A percentile compares a stretch with the other conserved stretches of the same genome.
phyloP scores from a whole-genome alignment of 2,797 vertebrate species.

The Falco columbarius region DNA sequence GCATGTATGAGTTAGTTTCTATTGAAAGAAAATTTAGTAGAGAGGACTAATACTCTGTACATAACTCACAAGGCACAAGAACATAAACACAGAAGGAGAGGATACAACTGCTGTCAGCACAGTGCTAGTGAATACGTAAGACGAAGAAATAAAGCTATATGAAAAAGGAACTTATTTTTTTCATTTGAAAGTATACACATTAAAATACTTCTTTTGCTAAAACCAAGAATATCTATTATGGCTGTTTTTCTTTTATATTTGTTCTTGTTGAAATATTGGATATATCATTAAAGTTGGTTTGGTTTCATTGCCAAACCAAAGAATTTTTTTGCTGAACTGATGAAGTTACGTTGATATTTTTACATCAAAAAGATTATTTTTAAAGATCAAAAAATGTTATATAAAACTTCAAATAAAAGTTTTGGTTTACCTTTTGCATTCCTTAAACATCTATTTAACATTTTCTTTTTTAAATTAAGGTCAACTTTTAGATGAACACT shows the following conservation, averaged over 20 bases:
- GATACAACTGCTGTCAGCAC: neutral
- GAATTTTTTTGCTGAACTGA: neutral
- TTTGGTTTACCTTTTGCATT: neutral
- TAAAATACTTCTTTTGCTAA: neutral
- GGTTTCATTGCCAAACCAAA: neutral
- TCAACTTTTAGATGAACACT: neutral
- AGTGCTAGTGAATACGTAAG: neutral
- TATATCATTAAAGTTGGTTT: neutral
- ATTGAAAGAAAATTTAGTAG: neutral
- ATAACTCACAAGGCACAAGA: neutral
- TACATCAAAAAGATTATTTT: neutral
- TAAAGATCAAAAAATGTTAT: neutral
- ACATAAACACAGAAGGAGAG: neutral
- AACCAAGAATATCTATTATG: neutral
- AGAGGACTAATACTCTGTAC: neutral
- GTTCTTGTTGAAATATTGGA: neutral
- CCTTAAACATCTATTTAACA: neutral
- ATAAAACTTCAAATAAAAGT: neutral
- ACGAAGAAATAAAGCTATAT: neutral
- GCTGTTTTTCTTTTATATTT: neutral
- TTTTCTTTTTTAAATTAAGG: neutral
- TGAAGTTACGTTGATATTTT: neutral
- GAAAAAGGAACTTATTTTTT: neutral
- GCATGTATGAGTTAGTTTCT: neutral
- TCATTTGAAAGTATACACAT: neutral